Evolutionary conservation across 2,113 vertebrate species (phyloP), one percentile per base, ranked within the genome.

Genomic region (Coracopsis vasa): DNA sequence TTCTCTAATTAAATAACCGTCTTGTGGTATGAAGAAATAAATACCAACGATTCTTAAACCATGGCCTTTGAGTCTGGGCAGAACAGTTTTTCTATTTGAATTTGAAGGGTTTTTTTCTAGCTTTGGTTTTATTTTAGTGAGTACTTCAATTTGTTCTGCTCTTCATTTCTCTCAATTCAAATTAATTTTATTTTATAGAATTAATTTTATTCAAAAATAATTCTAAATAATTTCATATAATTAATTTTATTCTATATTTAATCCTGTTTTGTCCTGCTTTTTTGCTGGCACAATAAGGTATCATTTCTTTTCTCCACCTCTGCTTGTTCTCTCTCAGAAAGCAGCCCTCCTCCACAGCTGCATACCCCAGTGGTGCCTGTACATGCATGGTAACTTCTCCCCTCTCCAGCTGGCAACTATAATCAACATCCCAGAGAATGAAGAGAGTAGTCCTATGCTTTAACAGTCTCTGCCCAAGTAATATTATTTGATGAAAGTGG

Each of bases 1-100:
- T 95, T 93, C 74, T 94, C 29, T 95, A 96, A 97, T 97, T 96
- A 96, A 96, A 91, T 82, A 95, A 91, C 92, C 86, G 56, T 90
- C 73, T 93, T 84, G 91, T 79, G 79, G 71, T 39, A 92, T 83
- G 60, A 48, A 97, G 64, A 97, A 97, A 95, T 91, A 97, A 96
- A 96, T 95, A 90, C 80, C 86, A 92, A 45, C 41, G 82, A 90
- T 96, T 97, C 78, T 91, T 91, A 86, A 92, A 66, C 66, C 25
- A 62, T 37, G 39, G 65, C 8, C 25, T 82, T 78, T 86, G 80
- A 71, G 20, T 86, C 67, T 56, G 50, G 50, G 79, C 29, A 54
- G 33, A 94, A 91, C 35, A 72, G 33, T 6, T 65, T 16, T 95
- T 67, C 56, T 80, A 13, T 51, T 91, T 90, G 47, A 2, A n/a